Percentiles rank a stretch among this genome's conserved stretches.
Conservation (phyloP, 2,113 vertebrate genomes). For the Loxodonta africana region DNA sequence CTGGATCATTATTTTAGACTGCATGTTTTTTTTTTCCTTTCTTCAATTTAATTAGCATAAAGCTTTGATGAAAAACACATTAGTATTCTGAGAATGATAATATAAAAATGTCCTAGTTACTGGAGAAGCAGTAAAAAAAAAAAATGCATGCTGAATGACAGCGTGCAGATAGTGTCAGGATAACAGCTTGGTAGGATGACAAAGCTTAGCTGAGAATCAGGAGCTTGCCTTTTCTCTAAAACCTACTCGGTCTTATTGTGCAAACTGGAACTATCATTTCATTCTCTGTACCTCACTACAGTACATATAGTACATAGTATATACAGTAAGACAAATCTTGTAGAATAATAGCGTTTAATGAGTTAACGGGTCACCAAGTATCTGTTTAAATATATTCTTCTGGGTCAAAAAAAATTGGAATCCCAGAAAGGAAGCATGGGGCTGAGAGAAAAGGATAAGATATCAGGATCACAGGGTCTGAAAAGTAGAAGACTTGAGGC, state of each 20-base stretch:
- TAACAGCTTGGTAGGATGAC: not conserved
- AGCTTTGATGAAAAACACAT: conserved; percentile 35
- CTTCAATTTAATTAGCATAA: conserved; percentile 60
- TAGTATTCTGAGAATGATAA: conserved; percentile 28
- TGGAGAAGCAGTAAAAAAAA: not conserved
- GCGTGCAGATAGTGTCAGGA: not conserved
- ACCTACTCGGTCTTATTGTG: not conserved
- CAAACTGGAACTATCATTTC: not conserved
- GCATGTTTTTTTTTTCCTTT: conserved; percentile 12
- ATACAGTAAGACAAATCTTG: not conserved
- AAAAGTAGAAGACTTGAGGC: not conserved
- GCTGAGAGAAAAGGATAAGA: not conserved
- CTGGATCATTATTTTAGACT: conserved; percentile 49
- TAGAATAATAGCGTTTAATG: not conserved
- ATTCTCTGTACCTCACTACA: not conserved
- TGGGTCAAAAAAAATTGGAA: not conserved
- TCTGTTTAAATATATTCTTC: not conserved
- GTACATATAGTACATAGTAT: not conserved
- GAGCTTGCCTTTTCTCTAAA: not conserved
- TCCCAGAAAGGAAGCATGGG: not conserved
- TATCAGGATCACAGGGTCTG: not conserved
- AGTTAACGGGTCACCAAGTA: not conserved
- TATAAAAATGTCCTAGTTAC: conserved; percentile 17
- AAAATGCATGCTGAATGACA: not conserved
- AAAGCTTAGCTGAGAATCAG: not conserved